Evolutionary conservation across 2,797 vertebrate species (phyloP), one percentile per base, ranked within the genome.

Genomic region (Thunnus albacares): DNA sequence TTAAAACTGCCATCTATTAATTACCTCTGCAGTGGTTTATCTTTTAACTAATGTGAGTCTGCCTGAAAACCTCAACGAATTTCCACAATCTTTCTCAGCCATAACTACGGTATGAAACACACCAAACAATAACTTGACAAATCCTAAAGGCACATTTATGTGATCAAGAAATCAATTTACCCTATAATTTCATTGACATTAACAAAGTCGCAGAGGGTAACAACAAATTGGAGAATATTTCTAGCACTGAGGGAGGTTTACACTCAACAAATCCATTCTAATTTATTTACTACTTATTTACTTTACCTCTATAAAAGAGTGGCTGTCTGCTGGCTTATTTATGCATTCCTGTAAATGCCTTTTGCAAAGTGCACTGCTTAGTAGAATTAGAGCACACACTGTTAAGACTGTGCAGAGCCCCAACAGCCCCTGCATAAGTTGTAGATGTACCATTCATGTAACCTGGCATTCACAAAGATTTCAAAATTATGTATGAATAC

Each of bases 261-360:
- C 9, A 1, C 20, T 28, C 6, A 14, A 22, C 20, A 22, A 65
- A 59, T 51, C 20, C 8, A 64, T 79, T 71, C 28, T 24, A 30
- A 53, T 59, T 66, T 45, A 74, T 70, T 68, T 60, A 33, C 63
- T 18, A 45, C 55, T 6, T 71, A 30, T 83, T 82, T 83, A 20
- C 67, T 78, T 63, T 45, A 17, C 24, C 35, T 63, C n/a, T 74
- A 38, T 55, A 73, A 80, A 77, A 62, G 64, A 76, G 33, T 11
- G n/a, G 0, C 60, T 76, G 78, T 83, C 24, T 65, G 55, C 53
- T 18, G 73, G 73, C 83, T 80, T 71, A 18, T 82, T 47, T 33
- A 63, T 69, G 52, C 57, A 79, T 87, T 87, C 76, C 79, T 66
- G 24, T 47, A 11, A 61, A 67, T 63, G 18, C 5, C 11, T 73